These are phyloP conservation scores for Trichechus manatus DNA, from an alignment of 2,113 vertebrate genomes.

Conservation along the genomic window DNA sequence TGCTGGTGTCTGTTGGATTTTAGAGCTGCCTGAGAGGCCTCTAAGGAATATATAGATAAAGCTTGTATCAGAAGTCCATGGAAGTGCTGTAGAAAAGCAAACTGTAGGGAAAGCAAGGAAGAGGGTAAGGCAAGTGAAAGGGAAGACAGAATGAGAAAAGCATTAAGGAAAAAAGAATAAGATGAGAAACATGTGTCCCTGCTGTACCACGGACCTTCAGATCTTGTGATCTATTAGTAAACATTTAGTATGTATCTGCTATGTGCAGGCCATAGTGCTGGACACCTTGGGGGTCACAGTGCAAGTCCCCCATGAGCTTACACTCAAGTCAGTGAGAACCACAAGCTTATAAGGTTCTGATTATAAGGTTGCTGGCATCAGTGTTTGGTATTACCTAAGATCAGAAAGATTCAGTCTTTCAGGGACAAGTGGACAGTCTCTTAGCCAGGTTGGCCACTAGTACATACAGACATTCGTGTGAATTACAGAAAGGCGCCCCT, in stretches of 20 bases:
- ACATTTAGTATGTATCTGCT: neutral
- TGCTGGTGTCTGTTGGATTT: neutral
- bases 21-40: neutral
- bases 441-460: neutral
- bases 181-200: neutral
- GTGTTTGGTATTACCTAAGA: neutral
- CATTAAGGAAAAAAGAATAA: neutral
- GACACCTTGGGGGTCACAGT: neutral
- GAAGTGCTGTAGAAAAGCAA: neutral
- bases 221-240: neutral
- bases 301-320: neutral
- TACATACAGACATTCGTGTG: neutral
- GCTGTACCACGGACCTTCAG: neutral
- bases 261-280: neutral
- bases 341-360: neutral
- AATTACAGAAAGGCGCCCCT: neutral
- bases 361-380: neutral
- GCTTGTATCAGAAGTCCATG: neutral
- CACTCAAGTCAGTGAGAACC: neutral
- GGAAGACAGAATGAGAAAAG: slow-evolving; percentile 7
- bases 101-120: neutral
- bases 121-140: neutral
- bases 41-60: neutral
- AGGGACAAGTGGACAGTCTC: neutral
- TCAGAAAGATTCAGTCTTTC: neutral